These are phyloP conservation scores for Eilema sororculum DNA, from an alignment of 2,888 invertebrate species.

Conservation along the genomic window DNA sequence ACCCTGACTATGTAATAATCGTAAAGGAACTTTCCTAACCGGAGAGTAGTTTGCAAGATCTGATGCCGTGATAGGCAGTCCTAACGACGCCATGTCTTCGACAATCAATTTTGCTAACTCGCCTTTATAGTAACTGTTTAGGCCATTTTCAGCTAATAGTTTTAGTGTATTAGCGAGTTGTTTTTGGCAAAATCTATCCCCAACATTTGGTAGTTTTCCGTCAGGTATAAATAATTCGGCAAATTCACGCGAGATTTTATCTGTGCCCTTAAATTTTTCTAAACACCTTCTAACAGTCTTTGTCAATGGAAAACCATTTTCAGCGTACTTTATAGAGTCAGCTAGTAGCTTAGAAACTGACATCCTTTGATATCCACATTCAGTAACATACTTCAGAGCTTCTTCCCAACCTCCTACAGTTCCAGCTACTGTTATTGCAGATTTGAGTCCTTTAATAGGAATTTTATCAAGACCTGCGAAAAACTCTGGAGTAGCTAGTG, in stretches of 20 bases:
- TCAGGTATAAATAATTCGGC: constrained; percentile 60
- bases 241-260: constrained; percentile 16
- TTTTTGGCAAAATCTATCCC: constrained; percentile 70
- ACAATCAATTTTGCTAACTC: constrained; percentile 70
- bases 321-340: constrained; percentile 77
- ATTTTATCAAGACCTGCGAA: constrained; percentile 63
- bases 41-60: constrained; percentile 73
- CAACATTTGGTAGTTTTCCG: constrained; percentile 62
- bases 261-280: constrained; percentile 23
- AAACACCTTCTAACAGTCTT: constrained; percentile 53
- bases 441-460: constrained; percentile 71
- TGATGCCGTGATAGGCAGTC: constrained; percentile 72
- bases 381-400: constrained; percentile 74
- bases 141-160: constrained; percentile 66
- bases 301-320: constrained; percentile 73
- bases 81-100: constrained; percentile 68
- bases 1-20: constrained; percentile 68
- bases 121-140: constrained; percentile 76
- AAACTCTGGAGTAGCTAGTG: constrained; percentile 68
- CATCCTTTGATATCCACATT: constrained; percentile 71
- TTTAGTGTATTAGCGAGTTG: constrained; percentile 70
- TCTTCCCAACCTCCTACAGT: constrained; percentile 80
- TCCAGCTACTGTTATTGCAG: constrained; percentile 77
- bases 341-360: constrained; percentile 66
- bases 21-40: constrained; percentile 69